Conservation (phyloP, 2,113 vertebrate genomes). For the Oryzias melastigma region DNA sequence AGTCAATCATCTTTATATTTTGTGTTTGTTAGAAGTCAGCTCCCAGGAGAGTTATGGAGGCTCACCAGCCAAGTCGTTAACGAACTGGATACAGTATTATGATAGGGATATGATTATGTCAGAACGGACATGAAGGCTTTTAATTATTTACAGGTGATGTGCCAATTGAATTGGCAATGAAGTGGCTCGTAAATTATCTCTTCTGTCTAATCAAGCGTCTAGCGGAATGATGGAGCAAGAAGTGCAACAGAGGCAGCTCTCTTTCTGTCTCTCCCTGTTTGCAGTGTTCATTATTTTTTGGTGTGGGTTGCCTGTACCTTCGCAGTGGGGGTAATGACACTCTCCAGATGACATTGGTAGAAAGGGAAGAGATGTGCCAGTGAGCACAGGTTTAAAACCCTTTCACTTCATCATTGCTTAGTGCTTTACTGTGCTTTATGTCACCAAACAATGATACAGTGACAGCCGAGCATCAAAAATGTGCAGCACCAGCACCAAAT, state of each 20-base stretch:
- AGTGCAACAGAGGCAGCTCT: constrained; percentile 34
- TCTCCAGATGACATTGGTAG: constrained; percentile 66
- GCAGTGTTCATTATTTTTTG: constrained; percentile 35
- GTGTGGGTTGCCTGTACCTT: constrained; percentile 42
- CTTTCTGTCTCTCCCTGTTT: constrained; percentile 14
- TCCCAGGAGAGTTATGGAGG: constrained; percentile 57
- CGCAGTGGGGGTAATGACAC: constrained; percentile 53
- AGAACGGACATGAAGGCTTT: constrained; percentile 77
- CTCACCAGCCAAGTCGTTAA: constrained; percentile 62
- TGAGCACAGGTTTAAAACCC: constrained; percentile 63
- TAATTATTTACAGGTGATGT: constrained; percentile 82
- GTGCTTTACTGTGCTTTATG: constrained; percentile 67
- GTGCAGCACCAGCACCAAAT: constrained; percentile 68
- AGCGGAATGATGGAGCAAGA: constrained; percentile 72
- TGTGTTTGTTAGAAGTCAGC: constrained; percentile 38
- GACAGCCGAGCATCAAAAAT: constrained; percentile 65
- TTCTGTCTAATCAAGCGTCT: constrained; percentile 75
- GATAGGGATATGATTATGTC: constrained; percentile 75
- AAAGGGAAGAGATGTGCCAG: constrained; percentile 63
- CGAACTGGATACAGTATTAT: constrained; percentile 67
- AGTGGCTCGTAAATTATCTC: constrained; percentile 74
- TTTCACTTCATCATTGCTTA: constrained; percentile 52
- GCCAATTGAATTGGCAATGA: constrained; percentile 75
- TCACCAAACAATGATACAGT: constrained; percentile 66
- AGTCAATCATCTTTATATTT: constrained; percentile 48